These are phyloP conservation scores for Pogonomyrmex californicus DNA, from an alignment of 1,140 invertebrate species.

Conservation along the genomic window DNA sequence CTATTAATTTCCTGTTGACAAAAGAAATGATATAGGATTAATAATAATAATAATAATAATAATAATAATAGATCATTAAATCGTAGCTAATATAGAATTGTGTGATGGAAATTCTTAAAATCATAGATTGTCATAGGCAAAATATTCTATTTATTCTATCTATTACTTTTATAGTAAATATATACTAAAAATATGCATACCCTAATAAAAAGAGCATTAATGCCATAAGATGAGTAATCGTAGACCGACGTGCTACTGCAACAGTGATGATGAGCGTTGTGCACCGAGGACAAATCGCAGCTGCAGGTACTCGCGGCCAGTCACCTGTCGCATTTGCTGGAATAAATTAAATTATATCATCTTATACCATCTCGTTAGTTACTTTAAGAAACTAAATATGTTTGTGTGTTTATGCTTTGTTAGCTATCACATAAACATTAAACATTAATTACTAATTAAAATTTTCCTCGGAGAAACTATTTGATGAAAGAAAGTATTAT, in stretches of 20 bases:
- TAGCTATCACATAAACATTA: not conserved
- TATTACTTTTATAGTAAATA: not conserved
- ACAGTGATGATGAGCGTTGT: slow-evolving; percentile 79
- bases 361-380: not conserved
- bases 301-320: slow-evolving; percentile 80
- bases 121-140: not conserved
- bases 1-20: too few relatives aligned
- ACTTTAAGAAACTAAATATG: not conserved
- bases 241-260: slow-evolving; percentile 76
- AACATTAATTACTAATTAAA: not conserved
- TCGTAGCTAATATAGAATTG: not conserved
- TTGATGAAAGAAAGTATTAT: not conserved
- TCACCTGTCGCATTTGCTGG: slow-evolving; percentile 52
- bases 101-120: slow-evolving; percentile 9
- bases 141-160: not conserved
- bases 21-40: too few relatives aligned
- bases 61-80: not conserved
- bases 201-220: slow-evolving; percentile 68
- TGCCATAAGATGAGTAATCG: slow-evolving; percentile 80
- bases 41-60: not conserved
- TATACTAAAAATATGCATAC: slow-evolving; percentile 44
- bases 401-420: not conserved
- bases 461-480: not conserved
- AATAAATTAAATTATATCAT: not conserved
- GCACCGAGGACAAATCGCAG: slow-evolving; percentile 82